Percentiles rank a stretch among this genome's conserved stretches.
Evolutionary conservation across 2,113 vertebrate species (phyloP).

Genomic region (Bubalus kerabau): DNA sequence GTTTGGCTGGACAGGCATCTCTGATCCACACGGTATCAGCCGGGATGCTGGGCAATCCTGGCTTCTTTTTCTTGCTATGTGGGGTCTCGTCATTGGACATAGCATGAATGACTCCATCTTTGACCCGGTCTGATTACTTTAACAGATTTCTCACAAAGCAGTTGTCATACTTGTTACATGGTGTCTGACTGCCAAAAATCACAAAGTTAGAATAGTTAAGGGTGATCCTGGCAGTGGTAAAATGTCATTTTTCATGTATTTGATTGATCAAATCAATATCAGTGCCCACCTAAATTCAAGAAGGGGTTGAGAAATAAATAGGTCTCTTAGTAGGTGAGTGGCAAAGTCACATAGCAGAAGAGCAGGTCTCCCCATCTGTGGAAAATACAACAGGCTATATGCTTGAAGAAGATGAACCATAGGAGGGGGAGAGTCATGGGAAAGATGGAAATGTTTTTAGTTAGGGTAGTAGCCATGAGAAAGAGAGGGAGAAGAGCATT

Average conservation of each 20-base stretch:
- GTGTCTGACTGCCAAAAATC: background rate
- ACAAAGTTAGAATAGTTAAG: background rate
- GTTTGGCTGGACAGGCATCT: background rate
- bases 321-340: background rate
- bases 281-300: background rate
- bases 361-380: background rate
- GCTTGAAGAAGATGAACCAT: background rate
- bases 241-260: background rate
- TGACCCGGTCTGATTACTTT: background rate
- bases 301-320: background rate
- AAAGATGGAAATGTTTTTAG: background rate
- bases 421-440: background rate
- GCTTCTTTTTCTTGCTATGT: background rate
- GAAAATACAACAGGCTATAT: background rate
- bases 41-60: accelerated
- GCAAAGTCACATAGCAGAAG: background rate
- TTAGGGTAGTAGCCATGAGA: background rate
- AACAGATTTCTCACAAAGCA: background rate
- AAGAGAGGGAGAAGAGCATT: background rate
- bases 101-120: background rate
- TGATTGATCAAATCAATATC: background rate
- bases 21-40: background rate
- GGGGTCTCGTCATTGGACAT: background rate
- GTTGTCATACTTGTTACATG: background rate
- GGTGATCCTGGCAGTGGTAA: background rate